Conservation (phyloP, 1,140 invertebrate genomes). For the Macrobrachium nipponense region DNA sequence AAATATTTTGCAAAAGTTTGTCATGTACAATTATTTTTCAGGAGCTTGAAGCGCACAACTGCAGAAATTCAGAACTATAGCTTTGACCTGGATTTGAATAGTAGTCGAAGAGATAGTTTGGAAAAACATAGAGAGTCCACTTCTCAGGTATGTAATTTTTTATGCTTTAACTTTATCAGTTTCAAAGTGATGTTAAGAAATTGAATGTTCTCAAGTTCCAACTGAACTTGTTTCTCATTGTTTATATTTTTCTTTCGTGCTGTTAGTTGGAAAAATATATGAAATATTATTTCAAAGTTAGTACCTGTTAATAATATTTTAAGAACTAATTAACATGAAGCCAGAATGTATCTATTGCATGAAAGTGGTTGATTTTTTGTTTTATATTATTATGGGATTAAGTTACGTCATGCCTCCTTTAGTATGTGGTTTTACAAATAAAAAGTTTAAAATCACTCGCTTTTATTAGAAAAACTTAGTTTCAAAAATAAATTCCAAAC, state of each 20-base stretch:
- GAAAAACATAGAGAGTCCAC: conserved; percentile 76
- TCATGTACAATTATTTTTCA: conserved; percentile 69
- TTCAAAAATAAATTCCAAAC: no score
- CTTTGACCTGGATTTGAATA: conserved; percentile 72
- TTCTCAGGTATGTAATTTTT: conserved; percentile 69
- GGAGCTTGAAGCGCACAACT: conserved; percentile 88
- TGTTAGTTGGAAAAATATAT: neutral
- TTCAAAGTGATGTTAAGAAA: neutral
- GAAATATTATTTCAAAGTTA: no score
- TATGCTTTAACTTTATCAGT: neutral
- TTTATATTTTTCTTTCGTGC: neutral
- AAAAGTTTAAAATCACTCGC: no score
- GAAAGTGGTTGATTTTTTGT: no score
- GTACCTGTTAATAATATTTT: no score
- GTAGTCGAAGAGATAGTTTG: conserved; percentile 66
- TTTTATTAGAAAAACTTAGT: no score
- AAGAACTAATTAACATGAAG: no score
- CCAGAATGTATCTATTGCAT: no score
- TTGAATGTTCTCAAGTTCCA: neutral
- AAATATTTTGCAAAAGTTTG: neutral
- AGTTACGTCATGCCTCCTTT: no score
- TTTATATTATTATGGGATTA: no score
- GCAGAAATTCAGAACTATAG: conserved; percentile 93
- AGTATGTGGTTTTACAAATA: no score
- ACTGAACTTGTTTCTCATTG: neutral